Conservation (phyloP, 2,113 vertebrate species). For the human region DNA sequence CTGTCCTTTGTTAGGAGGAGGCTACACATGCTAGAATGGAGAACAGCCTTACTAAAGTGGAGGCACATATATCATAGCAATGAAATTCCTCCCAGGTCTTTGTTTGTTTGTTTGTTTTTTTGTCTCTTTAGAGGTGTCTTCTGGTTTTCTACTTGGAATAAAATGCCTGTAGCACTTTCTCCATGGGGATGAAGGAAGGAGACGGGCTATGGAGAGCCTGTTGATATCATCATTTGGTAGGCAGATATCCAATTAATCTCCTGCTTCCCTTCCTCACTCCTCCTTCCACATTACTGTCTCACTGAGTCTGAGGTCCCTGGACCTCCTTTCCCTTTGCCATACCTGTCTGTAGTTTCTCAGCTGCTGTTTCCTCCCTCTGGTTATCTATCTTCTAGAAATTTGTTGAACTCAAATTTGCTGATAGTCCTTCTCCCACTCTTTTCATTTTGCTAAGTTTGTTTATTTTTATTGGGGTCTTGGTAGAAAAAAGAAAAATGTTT, state of each 20-base stretch:
- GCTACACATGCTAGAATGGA: no score
- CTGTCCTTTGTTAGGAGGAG: not conserved
- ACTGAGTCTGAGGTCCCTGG: no score
- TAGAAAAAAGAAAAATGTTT: not conserved
- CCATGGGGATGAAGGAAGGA: not conserved
- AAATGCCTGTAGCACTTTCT: not conserved
- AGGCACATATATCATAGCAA: not conserved
- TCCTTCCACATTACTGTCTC: rapidly evolving
- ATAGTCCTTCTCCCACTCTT: not conserved
- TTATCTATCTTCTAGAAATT: not conserved
- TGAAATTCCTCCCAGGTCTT: not conserved
- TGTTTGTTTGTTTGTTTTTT: no score
- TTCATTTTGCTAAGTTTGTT: not conserved
- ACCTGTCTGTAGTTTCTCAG: not conserved
- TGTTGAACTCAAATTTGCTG: not conserved
- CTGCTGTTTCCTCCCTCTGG: not conserved
- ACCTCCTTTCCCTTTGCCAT: not conserved
- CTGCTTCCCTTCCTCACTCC: not conserved
- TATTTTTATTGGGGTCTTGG: not conserved
- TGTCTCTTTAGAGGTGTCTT: not conserved
- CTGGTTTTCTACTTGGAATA: not conserved
- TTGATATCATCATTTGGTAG: not conserved
- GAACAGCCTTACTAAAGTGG: not conserved
- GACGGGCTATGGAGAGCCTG: not conserved
- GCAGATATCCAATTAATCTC: not conserved